These are phyloP conservation scores for Progne subis DNA, from an alignment of 2,113 vertebrate genomes.

Conservation along the genomic window DNA sequence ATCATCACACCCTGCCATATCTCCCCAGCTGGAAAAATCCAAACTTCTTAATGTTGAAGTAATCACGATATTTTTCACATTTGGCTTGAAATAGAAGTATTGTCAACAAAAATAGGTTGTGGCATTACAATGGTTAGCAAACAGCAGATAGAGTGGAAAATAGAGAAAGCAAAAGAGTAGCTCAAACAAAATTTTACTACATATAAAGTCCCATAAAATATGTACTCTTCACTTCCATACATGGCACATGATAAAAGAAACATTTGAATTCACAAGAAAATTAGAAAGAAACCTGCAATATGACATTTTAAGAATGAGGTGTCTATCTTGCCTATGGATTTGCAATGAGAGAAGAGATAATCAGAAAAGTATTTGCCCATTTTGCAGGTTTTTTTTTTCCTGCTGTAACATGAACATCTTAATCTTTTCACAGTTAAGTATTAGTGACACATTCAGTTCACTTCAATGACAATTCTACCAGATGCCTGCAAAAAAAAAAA, in stretches of 20 bases:
- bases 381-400: not conserved
- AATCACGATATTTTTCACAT: not conserved
- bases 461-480: constrained; percentile 7
- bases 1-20: accelerated
- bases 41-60: not conserved
- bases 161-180: not conserved
- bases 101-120: not conserved
- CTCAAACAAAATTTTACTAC: not conserved
- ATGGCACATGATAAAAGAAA: not conserved
- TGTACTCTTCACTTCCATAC: not conserved
- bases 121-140: not conserved
- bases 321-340: not conserved
- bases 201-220: not conserved
- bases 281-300: not conserved
- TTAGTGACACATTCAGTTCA: constrained; percentile 23
- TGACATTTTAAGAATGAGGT: not conserved
- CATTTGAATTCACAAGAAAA: not conserved
- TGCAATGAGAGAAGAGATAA: not conserved
- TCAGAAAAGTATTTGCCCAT: not conserved
- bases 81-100: not conserved
- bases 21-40: not conserved
- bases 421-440: constrained; percentile 47
- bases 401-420: constrained; percentile 11
- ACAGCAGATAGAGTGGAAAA: not conserved
- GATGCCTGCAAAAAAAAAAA: not conserved